phyloP scores from a whole-genome alignment of 2,797 vertebrate genomes.

The Pseudocheirus occidentalis region DNA sequence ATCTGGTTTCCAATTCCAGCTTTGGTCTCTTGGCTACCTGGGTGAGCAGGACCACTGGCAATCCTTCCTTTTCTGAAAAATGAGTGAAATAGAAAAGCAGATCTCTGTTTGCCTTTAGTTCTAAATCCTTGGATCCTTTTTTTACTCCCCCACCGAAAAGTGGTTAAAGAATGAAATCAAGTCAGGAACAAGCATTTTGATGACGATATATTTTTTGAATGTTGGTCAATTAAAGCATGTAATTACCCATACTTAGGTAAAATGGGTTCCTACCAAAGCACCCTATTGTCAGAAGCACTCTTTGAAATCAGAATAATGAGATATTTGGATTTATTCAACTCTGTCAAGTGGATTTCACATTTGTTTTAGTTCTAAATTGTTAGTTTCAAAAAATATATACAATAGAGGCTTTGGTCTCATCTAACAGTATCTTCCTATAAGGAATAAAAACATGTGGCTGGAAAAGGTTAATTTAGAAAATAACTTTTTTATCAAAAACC shows the following conservation, averaged over 20 bases:
- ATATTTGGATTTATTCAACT: constrained; percentile 11
- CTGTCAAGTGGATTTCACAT: not conserved
- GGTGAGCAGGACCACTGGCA: not conserved
- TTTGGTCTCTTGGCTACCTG: not conserved
- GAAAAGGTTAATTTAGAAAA: constrained; percentile 49
- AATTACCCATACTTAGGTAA: not conserved
- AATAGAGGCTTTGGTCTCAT: constrained; percentile 22
- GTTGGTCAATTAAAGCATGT: constrained; percentile 13
- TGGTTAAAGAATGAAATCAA: not conserved
- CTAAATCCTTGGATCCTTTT: not conserved
- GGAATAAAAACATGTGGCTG: constrained; percentile 1
- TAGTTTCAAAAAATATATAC: constrained; percentile 41
- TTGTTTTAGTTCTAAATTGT: constrained; percentile 12
- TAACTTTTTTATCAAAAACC: constrained; percentile 27
- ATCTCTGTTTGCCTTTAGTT: not conserved
- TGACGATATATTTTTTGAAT: not conserved
- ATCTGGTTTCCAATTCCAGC: not conserved
- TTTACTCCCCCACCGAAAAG: not conserved
- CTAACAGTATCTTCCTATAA: not conserved
- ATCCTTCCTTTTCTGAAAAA: not conserved
- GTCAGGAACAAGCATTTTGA: not conserved
- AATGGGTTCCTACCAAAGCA: not conserved
- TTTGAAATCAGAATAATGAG: constrained; percentile 22
- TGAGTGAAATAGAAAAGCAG: not conserved
- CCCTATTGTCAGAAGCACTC: not conserved